Evolutionary conservation across 2,797 vertebrate species (phyloP).

Genomic region (Pelobates cultripes): DNA sequence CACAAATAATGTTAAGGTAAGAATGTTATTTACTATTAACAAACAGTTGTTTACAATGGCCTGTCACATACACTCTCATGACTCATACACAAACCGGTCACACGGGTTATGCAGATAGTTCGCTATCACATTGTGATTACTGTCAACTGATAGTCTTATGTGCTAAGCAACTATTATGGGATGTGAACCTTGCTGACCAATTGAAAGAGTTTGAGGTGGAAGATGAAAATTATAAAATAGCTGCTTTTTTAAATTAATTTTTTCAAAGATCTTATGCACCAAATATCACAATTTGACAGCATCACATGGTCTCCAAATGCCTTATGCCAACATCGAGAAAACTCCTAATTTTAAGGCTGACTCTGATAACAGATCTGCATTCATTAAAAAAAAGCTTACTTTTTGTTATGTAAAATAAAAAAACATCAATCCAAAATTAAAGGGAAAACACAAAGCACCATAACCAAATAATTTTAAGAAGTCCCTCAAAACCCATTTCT

Average conservation of each 20-base stretch:
- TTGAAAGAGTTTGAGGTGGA: background rate
- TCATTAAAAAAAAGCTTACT: too few species aligned
- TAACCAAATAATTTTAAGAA: too few species aligned
- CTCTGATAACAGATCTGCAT: too few species aligned
- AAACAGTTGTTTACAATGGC: background rate
- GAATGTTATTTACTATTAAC: background rate
- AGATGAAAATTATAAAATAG: background rate
- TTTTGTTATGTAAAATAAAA: too few species aligned
- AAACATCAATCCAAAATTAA: too few species aligned
- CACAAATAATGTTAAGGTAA: constrained; percentile 1
- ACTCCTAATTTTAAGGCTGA: too few species aligned
- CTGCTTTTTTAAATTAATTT: background rate
- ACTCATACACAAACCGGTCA: background rate
- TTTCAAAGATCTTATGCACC: too few species aligned
- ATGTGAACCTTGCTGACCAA: background rate
- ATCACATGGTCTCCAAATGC: too few species aligned
- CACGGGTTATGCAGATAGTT: background rate
- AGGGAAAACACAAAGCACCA: too few species aligned
- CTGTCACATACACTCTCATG: background rate
- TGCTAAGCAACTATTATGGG: background rate
- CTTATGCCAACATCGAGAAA: too few species aligned
- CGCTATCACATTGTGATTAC: background rate
- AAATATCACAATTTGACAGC: too few species aligned
- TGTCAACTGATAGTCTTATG: constrained; percentile 20
- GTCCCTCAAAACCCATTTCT: too few species aligned